Conservation (phyloP, 1,140 invertebrate genomes). For the Pygmarrhopalites habei region DNA sequence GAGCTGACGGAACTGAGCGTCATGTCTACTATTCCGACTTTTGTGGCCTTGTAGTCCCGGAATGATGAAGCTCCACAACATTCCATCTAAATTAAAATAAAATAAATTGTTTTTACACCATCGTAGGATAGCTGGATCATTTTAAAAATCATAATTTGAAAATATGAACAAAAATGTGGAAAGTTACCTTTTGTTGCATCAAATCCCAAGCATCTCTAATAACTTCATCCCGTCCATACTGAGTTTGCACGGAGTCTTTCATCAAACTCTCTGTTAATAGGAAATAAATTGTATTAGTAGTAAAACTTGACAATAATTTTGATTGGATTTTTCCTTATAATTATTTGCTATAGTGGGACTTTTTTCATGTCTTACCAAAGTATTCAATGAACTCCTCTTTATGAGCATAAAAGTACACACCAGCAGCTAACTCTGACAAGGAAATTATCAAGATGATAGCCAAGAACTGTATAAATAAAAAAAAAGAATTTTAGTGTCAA, state of each 20-base stretch:
- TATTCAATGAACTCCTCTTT: constrained; percentile 56
- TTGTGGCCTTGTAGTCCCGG: constrained; percentile 60
- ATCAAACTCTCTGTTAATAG: not conserved
- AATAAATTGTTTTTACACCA: not conserved
- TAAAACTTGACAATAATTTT: not conserved
- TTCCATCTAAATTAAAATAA: constrained; percentile 47
- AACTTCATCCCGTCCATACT: constrained; percentile 57
- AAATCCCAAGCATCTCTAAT: constrained; percentile 60
- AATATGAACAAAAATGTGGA: not conserved
- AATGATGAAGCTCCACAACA: constrained; percentile 66
- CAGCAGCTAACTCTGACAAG: constrained; percentile 67
- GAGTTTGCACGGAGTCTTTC: constrained; percentile 36
- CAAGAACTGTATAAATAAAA: constrained; percentile 64
- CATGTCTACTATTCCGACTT: constrained; percentile 41
- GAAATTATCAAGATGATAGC: constrained; percentile 65
- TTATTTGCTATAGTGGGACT: too few species aligned
- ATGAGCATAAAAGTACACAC: constrained; percentile 63
- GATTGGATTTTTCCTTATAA: constrained; percentile 47
- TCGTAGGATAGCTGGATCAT: not conserved
- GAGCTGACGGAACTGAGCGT: constrained; percentile 35
- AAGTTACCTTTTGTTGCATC: constrained; percentile 59
- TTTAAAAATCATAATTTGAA: not conserved
- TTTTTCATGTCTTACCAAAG: constrained; percentile 54
- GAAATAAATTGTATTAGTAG: too few species aligned
- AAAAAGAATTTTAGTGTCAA: too few species aligned